Evolutionary conservation across 2,797 vertebrate genomes (phyloP).

Genomic region (Paedocypris micromegethes): DNA sequence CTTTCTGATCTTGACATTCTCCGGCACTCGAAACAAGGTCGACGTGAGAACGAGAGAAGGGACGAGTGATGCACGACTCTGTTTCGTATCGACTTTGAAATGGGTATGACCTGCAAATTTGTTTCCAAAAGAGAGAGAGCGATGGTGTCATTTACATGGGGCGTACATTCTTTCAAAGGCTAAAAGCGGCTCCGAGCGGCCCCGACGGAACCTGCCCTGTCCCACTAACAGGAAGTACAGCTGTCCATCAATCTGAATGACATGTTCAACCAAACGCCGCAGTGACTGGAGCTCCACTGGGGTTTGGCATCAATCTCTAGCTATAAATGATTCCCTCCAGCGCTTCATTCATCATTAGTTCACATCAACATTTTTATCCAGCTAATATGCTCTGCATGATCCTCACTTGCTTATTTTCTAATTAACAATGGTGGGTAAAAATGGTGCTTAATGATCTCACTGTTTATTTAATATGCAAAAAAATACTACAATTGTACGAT

Average conservation of each 20-base stretch:
- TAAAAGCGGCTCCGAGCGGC: slow-evolving; percentile 23
- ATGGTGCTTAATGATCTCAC: not conserved
- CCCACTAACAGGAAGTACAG: slow-evolving; percentile 62
- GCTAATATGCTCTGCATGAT: not conserved
- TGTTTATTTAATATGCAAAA: too few species aligned
- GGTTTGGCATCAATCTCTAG: slow-evolving; percentile 21
- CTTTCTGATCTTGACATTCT: slow-evolving; percentile 18
- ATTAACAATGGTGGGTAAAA: not conserved
- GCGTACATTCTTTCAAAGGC: slow-evolving; percentile 6
- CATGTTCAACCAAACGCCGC: slow-evolving; percentile 29
- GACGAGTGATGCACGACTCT: slow-evolving; percentile 19
- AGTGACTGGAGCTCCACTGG: slow-evolving; percentile 26
- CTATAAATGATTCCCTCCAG: slow-evolving; percentile 2
- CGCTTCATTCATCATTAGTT: slow-evolving; percentile 17
- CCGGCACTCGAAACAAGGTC: slow-evolving; percentile 25
- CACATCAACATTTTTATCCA: not conserved
- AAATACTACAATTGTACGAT: too few species aligned
- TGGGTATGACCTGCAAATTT: slow-evolving; percentile 42
- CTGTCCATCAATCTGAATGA: slow-evolving; percentile 60
- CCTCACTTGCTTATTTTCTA: not conserved
- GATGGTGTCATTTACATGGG: slow-evolving; percentile 32
- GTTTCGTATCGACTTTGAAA: slow-evolving; percentile 35
- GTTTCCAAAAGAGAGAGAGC: slow-evolving; percentile 33
- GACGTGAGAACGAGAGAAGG: slow-evolving; percentile 13
- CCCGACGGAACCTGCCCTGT: slow-evolving; percentile 39